Base-by-base conservation (phyloP, 2,113 vertebrate species). In the Tor tambroides region DNA sequence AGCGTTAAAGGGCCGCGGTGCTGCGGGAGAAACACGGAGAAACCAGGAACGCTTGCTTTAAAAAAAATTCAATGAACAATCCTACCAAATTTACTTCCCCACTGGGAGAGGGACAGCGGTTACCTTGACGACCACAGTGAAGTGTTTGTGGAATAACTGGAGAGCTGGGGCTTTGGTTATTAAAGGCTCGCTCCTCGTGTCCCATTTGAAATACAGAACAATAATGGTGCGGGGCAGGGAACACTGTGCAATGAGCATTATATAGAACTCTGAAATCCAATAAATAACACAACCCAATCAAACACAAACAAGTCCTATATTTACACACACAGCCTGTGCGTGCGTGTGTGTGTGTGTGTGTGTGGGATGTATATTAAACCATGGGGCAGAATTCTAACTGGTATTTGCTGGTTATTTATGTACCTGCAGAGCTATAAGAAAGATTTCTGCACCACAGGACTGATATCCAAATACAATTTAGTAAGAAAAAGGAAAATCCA, bases 1-100 rank as follows among this genome's bases (percentile, higher is more conserved):
- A 80, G 86, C 77, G 84, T 92, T 89, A 85, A 80, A 80, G 54
- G 9, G 26, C 56, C 5, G 74, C 41, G 30, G 38, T 43, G 84
- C 63, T 82, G 61, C 0, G 51, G 15, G 49, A 80, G 69, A 54
- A 43, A 80, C 63, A 26, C 26, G 9, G 21, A 79, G 84, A 80
- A 88, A 84, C 46, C 71, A 72, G 46, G 82, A 71, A 46, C 11
- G 21, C 46, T 83, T 35, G 21, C 14, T 56, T 56, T 8, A 59
- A 80, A 74, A 61, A 51, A 32, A 54, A 74, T 72, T 46, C 49
- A 84, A 74, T 72, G 41, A 74, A 74, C 82, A 54, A 54, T 59
- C 82, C 46, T 17, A 71, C 65, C 82, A 74, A 80, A 84, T 49
- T 74, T 84, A 54, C 69, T n/a, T 74, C 14, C 41, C 82, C 82